Conservation (phyloP, 2,888 invertebrate genomes). For the Torymus aiolomorphi region DNA sequence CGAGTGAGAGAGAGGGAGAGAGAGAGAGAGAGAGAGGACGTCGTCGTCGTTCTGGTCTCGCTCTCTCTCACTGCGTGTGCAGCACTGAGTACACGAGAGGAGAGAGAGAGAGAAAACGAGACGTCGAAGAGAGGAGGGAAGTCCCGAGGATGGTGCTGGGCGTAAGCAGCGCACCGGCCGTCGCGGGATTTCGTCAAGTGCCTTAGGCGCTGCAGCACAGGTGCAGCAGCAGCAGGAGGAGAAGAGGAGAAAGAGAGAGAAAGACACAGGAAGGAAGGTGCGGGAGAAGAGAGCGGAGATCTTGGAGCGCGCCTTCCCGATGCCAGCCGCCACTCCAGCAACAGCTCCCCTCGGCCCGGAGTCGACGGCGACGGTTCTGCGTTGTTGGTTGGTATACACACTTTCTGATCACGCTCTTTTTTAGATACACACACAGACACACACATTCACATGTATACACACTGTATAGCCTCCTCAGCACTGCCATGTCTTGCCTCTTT, state of each 20-base stretch:
- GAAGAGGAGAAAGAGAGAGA: neutral
- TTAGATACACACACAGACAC: neutral
- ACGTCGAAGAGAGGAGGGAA: slow-evolving; percentile 24
- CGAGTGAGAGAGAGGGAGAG: neutral
- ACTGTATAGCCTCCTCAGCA: too few species aligned
- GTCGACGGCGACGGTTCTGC: slow-evolving; percentile 9
- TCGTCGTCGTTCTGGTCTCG: neutral
- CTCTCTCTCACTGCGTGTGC: neutral
- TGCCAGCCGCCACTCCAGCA: slow-evolving; percentile 41
- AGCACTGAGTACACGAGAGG: neutral
- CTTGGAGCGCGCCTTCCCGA: slow-evolving; percentile 23
- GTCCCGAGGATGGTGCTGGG: slow-evolving; percentile 51
- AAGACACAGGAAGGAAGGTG: neutral
- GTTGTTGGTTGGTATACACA: slow-evolving; percentile 31
- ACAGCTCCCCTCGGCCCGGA: slow-evolving; percentile 7
- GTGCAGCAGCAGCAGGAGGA: neutral
- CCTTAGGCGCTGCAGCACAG: slow-evolving; percentile 18
- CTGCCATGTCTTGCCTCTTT: too few species aligned
- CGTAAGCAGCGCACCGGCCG: slow-evolving; percentile 50
- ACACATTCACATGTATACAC: too few species aligned
- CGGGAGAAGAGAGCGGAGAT: neutral
- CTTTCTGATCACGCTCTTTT: neutral
- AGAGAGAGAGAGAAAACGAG: slow-evolving; percentile 20
- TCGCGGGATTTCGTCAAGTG: slow-evolving; percentile 42
- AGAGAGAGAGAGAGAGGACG: neutral